Evolutionary conservation across 2,888 invertebrate genomes (phyloP).

Genomic region (Sinohyriopsis cumingii): DNA sequence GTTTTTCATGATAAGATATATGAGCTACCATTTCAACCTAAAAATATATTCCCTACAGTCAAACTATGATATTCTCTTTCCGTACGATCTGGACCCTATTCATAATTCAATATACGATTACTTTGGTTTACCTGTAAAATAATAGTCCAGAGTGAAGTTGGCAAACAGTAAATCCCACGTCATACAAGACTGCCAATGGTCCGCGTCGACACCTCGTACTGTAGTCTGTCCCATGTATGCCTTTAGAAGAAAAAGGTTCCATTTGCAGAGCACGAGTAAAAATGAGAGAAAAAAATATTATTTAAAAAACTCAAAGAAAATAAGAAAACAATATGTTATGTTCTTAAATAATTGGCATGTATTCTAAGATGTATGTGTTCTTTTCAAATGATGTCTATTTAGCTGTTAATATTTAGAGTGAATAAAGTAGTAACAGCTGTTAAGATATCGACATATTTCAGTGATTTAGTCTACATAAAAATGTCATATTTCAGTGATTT

Average conservation of each 20-base stretch:
- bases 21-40: too few species aligned
- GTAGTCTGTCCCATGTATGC: constrained; percentile 21
- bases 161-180: constrained; percentile 31
- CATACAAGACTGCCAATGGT: constrained; percentile 46
- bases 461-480: too few species aligned
- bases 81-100: neutral
- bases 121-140: constrained; percentile 37
- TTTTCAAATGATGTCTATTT: neutral
- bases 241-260: constrained; percentile 14
- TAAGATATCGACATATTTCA: neutral
- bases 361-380: neutral
- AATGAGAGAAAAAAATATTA: neutral
- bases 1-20: too few species aligned
- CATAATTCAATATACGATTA: neutral
- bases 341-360: neutral
- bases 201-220: constrained; percentile 33
- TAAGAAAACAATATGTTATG: neutral
- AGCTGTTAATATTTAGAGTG: neutral
- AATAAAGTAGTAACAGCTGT: neutral
- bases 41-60: neutral
- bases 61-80: neutral
- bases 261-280: neutral
- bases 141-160: constrained; percentile 46
- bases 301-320: neutral
- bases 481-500: too few species aligned